These are phyloP conservation scores for Corythoichthys haematopterus DNA, from an alignment of 2,113 vertebrate species.

Conservation along the genomic window DNA sequence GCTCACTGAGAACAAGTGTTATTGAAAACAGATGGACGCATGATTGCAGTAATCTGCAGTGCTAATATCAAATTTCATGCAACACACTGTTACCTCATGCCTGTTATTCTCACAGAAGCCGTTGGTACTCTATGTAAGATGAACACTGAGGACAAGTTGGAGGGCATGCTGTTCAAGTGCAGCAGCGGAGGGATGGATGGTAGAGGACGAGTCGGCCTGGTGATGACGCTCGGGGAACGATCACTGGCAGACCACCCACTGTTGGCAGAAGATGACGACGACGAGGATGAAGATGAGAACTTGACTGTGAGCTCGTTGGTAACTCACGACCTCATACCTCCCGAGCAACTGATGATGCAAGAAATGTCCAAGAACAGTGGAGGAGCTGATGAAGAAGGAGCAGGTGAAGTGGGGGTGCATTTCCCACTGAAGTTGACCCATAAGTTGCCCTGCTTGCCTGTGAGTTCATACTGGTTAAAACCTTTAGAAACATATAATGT, in stretches of 20 bases:
- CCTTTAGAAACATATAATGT: not conserved
- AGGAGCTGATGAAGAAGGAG: slow-evolving; percentile 79
- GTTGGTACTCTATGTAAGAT: slow-evolving; percentile 73
- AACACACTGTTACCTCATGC: not conserved
- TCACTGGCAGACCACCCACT: slow-evolving; percentile 86
- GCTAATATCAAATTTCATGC: not conserved
- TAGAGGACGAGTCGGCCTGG: slow-evolving; percentile 68
- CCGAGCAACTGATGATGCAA: slow-evolving; percentile 96
- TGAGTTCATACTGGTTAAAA: slow-evolving; percentile 75
- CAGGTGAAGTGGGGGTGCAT: slow-evolving; percentile 73
- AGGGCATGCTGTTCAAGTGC: slow-evolving; percentile 95
- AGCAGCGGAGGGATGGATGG: slow-evolving; percentile 73
- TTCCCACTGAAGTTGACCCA: slow-evolving; percentile 85
- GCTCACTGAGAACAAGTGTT: not conserved
- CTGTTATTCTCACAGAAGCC: not conserved
- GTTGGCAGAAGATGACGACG: slow-evolving; percentile 75
- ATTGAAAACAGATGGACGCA: not conserved
- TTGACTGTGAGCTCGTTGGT: slow-evolving; percentile 82
- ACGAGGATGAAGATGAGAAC: slow-evolving; percentile 72
- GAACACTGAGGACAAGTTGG: slow-evolving; percentile 96
- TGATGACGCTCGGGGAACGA: slow-evolving; percentile 84
- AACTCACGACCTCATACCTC: slow-evolving; percentile 89
- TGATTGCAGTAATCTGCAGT: not conserved
- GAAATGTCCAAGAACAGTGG: slow-evolving; percentile 91
- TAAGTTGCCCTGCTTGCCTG: slow-evolving; percentile 88